Evolutionary conservation across 2,888 invertebrate species (phyloP), one percentile per base, ranked within the genome.

Genomic region (Pyralis farinalis): DNA sequence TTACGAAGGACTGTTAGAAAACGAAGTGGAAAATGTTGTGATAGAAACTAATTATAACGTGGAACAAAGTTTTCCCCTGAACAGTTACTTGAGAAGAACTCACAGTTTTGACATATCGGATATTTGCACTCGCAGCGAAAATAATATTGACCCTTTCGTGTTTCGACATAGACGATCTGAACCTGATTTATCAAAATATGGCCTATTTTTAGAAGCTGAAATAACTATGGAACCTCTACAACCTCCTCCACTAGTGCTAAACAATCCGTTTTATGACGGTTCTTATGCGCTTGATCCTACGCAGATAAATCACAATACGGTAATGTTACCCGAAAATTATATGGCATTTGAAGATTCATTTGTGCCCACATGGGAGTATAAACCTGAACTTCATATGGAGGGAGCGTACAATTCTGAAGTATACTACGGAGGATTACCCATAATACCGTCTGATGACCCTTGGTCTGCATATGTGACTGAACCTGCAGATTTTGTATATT

Each of bases 291-390:
- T 78, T 40, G 71, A 78, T 55, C 53, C 76, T 12, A 58, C 63
- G 22, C 75, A 80, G 46, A 47, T 80, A 36, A 79, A 71, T 58
- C 74, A 72, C 46, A 61, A 69, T 30, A 71, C 83, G 61, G 71
- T 87, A n/a, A 65, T 81, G 40, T 55, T 90, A 51, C 90, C 90
- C 33, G 89, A 90, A 55, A 87, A 81, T 58, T 89, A 89, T 61
- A 68, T 90, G 57, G 85, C 87, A n/a, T 87, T 90, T 55, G 90
- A 90, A 71, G 88, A 90, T 68, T 81, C 87, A 4, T 90, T 86
- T 62, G 85, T 88, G 40, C 87, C 89, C 25, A 61, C 77, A 4
- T 89, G 86, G 83, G 75, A 83, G 37, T 86, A 79, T 47, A 83
- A 80, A 55, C 77, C 84, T 25, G 81, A 84, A 51, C 63, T 71